These are phyloP conservation scores for Eristalinus aeneus DNA, from an alignment of 2,888 invertebrate species.

Conservation along the genomic window DNA sequence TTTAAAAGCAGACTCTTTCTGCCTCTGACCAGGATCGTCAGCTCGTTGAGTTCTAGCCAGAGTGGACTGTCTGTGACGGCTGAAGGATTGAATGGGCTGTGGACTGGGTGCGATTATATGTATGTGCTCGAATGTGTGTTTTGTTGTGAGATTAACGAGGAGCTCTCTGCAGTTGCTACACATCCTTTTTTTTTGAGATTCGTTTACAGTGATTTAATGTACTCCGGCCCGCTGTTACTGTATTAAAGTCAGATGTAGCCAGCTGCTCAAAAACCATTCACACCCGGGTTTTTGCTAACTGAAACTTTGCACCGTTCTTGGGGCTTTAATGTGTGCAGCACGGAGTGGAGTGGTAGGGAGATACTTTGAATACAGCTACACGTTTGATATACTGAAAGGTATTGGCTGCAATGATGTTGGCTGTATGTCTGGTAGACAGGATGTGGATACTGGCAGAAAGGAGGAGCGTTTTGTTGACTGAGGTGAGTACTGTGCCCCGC, in stretches of 20 bases:
- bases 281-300: neutral
- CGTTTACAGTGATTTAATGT: conserved; percentile 21
- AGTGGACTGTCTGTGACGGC: neutral
- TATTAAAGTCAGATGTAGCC: conserved; percentile 20
- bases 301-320: neutral
- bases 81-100: neutral
- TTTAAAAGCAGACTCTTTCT: neutral
- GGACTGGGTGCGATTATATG: too few relatives aligned
- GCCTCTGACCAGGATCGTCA: neutral
- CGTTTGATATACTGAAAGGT: too few relatives aligned
- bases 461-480: too few relatives aligned
- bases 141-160: neutral
- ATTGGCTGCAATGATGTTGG: too few relatives aligned
- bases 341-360: too few relatives aligned
- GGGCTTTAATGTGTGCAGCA: neutral
- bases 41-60: neutral
- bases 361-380: too few relatives aligned
- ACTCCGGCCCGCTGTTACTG: conserved; percentile 10
- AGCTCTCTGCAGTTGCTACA: neutral
- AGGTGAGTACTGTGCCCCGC: too few relatives aligned
- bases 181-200: neutral
- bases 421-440: too few relatives aligned
- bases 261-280: conserved; percentile 19
- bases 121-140: neutral
- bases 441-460: too few relatives aligned